Evolutionary conservation across 2,888 invertebrate species (phyloP), one percentile per base, ranked within the genome.

Genomic region (Cerastoderma edule): DNA sequence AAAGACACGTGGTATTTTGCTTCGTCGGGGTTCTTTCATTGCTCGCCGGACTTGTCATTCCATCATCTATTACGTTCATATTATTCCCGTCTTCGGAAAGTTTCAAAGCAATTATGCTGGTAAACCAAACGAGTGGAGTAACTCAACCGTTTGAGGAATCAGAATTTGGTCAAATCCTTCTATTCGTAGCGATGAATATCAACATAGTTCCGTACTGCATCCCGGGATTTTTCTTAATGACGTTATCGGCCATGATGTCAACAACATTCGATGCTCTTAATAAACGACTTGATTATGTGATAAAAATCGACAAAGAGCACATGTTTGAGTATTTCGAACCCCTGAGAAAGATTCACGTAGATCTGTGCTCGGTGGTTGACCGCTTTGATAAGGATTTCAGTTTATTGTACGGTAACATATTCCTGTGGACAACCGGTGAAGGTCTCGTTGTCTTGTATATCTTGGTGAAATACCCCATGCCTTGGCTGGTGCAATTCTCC

Each of bases 301-400:
- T 39, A 1, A 4, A 10, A 39, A 8, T 32, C 22, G 39, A 60
- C 10, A 22, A 2, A 10, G 60, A 60, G 2, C 6, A 24, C 5
- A 4, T 60, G 22, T 35, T 60, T 16, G 32, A 32, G 10, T n/a
- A 33, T 1, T 35, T 60, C 2, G 60, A 60, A 35, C 2, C 27
- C 8, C 3, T 60, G 2, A n/a, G 60, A 6, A 60, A 35, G n/a
- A 35, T 60, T 22, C 60, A 60, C 19, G 35, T 32, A 33, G 39
- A 60, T 2, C 16, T 60, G 24, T 60, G 60, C 24, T 24, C 30
- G 33, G 19, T 27, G 30, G 60, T 60, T 8, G 19, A 30, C 5
- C 19, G 19, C 2, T 22, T 60, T 2, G 60, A 60, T 22, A 60
- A 60, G 39, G 60, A 60, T 60, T 32, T 60, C n/a, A 39, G 60